Evolutionary conservation across 2,797 vertebrate genomes (phyloP), one percentile per base, ranked within the genome.

Genomic region (Spondyliosoma cantharus): DNA sequence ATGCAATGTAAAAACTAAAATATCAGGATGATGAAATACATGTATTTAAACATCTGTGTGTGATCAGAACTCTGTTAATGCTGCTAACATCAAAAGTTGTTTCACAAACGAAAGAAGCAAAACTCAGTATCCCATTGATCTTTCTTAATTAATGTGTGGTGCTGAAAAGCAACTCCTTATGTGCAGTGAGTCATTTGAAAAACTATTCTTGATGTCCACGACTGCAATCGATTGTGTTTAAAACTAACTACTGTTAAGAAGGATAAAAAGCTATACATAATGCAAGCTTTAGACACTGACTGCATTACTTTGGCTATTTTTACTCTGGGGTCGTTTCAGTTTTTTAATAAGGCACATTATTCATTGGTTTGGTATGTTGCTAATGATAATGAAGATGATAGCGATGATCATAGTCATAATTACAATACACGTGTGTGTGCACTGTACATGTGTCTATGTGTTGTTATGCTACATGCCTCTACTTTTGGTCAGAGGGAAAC

Each of bases 201-300:
- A 81, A 74, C 45, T 57, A 53, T n/a, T 63, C 5, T 53, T 56
- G 45, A 78, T 82, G 6, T 72, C 50, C 24, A 29, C 13, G 29
- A 46, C 42, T 84, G 9, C 13, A 80, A 83, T 81, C 19, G 22
- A 74, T 85, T 66, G 8, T 43, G 9, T 68, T 76, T 67, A 71
- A 77, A 79, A 64, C 24, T n/a, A 79, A 64, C 24, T n/a, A 22
- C 19, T 66, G 14, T 25, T 11, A 37, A 43, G 8, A 65, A 45
- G 53, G 14, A 48, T 29, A 25, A 56, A 56, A 65, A 25, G 29
- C 1, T 20, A 6, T 48, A 37, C 20, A 78, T 60, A 68, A 75
- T 76, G 50, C 64, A 61, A 24, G 15, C 16, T 20, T 24, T 17
- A 57, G 24, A 71, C n/a, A 43, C n/a, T 61, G 17, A 27, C 43